A percentile compares a stretch with the other conserved stretches of the same genome.
phyloP scores from a whole-genome alignment of 2,888 invertebrate species.

The Microchrysa polita region DNA sequence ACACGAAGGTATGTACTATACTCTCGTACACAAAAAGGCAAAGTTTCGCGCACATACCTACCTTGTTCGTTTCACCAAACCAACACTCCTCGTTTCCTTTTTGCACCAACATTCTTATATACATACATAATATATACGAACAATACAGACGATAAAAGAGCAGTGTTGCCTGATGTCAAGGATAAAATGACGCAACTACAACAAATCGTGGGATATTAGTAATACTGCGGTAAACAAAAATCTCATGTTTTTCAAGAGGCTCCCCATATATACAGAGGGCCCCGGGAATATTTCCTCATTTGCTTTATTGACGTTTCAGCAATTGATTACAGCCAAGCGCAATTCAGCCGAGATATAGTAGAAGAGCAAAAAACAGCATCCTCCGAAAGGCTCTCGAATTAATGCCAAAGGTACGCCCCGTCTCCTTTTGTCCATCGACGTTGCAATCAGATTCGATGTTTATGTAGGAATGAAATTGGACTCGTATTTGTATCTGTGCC shows the following conservation, averaged over 20 bases:
- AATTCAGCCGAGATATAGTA: slow-evolving; percentile 49
- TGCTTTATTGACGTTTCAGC: slow-evolving; percentile 50
- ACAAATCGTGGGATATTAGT: slow-evolving; percentile 17
- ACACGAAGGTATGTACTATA: slow-evolving; percentile 19
- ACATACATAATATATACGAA: neutral
- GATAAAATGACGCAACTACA: slow-evolving; percentile 29
- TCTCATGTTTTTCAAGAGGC: slow-evolving; percentile 27
- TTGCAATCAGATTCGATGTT: slow-evolving; percentile 41
- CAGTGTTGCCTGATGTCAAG: slow-evolving; percentile 8
- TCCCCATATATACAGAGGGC: neutral
- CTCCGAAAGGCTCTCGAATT: slow-evolving; percentile 46
- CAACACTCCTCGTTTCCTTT: neutral
- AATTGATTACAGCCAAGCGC: slow-evolving; percentile 49
- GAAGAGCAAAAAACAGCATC: slow-evolving; percentile 47
- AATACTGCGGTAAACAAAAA: slow-evolving; percentile 35
- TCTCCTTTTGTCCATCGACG: slow-evolving; percentile 40
- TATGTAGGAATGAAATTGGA: slow-evolving; percentile 40
- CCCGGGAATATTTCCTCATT: slow-evolving; percentile 43
- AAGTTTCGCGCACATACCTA: slow-evolving; percentile 31
- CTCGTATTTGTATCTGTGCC: slow-evolving; percentile 26
- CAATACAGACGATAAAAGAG: neutral
- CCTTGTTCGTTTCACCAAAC: neutral
- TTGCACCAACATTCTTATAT: no score
- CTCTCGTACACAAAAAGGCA: slow-evolving; percentile 1
- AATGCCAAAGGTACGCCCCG: slow-evolving; percentile 44